Conservation (phyloP, 2,888 invertebrate species). For the Helobdella robusta region DNA sequence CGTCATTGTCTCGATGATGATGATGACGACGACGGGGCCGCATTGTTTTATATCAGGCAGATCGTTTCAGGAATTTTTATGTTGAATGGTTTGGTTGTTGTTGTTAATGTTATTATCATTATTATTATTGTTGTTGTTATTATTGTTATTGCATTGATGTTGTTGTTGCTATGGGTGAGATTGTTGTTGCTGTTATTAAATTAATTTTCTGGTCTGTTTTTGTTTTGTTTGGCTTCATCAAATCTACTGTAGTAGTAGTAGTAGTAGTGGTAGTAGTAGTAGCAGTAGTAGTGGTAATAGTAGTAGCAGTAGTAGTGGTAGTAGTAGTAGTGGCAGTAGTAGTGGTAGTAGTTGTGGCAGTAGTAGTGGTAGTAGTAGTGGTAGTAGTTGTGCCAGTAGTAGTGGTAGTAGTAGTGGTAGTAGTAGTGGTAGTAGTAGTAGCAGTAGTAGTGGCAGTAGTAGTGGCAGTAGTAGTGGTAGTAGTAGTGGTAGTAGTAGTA, state of each 20-base stretch:
- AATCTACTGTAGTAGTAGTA: not conserved
- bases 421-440: conserved; percentile 7
- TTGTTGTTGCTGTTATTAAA: too few relatives aligned
- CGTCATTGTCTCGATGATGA: too few relatives aligned
- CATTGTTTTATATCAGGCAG: too few relatives aligned
- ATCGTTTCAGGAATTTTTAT: too few relatives aligned
- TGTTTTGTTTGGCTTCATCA: too few relatives aligned
- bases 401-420: conserved; percentile 11
- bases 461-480: conserved; percentile 16
- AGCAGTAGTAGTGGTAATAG: conserved; percentile 5
- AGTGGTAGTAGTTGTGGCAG: conserved; percentile 10
- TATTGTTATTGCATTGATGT: too few relatives aligned
- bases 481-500: conserved; percentile 9
- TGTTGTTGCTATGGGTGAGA: too few relatives aligned
- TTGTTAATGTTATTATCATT: too few relatives aligned
- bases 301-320: conserved; percentile 5
- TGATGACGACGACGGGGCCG: too few relatives aligned
- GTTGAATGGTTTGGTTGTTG: too few relatives aligned
- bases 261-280: not conserved
- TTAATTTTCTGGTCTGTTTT: too few relatives aligned
- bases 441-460: conserved; percentile 12
- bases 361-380: conserved; percentile 13
- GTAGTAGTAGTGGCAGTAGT: conserved; percentile 10
- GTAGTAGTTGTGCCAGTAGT: conserved; percentile 14
- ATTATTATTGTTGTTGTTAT: too few relatives aligned